Evolutionary conservation across 2,113 vertebrate species (phyloP).

Genomic region (Dinomys branickii): DNA sequence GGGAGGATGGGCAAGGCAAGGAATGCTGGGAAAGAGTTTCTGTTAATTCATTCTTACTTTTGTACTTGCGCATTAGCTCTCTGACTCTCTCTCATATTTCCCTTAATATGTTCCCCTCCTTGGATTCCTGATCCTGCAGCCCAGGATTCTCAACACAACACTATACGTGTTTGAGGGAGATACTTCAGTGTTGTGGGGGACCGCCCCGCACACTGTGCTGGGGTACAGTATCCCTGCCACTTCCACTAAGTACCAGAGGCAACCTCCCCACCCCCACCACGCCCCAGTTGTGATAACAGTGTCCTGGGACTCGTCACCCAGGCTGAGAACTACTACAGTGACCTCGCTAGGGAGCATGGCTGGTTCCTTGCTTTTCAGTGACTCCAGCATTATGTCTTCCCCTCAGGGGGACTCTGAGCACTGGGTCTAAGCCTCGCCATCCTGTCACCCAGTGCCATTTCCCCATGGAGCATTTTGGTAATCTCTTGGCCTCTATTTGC

Average conservation of each 20-base stretch:
- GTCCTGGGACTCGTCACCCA: neutral
- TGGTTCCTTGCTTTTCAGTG: neutral
- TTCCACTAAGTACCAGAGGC: neutral
- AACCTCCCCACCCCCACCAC: accelerated
- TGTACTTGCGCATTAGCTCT: too few species aligned
- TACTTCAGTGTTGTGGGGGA: accelerated
- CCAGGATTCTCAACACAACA: neutral
- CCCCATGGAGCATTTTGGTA: neutral
- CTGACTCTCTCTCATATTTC: neutral
- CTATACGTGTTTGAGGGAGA: accelerated
- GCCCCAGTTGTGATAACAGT: neutral
- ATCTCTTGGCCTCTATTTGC: too few species aligned
- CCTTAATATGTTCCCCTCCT: neutral
- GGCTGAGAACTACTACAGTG: accelerated
- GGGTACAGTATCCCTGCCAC: neutral
- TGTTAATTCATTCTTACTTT: neutral
- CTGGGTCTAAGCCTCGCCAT: neutral
- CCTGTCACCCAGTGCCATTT: accelerated
- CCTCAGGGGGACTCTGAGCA: neutral
- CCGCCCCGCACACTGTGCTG: too few species aligned
- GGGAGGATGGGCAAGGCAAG: neutral
- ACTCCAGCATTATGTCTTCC: neutral
- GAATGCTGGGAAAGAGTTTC: too few species aligned
- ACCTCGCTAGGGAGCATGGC: too few species aligned
- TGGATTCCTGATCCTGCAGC: neutral